A percentile compares a stretch with the other conserved stretches of the same genome.
These are phyloP conservation scores for Cacoxenus indagator DNA, from an alignment of 2,888 invertebrate genomes.

Conservation along the genomic window DNA sequence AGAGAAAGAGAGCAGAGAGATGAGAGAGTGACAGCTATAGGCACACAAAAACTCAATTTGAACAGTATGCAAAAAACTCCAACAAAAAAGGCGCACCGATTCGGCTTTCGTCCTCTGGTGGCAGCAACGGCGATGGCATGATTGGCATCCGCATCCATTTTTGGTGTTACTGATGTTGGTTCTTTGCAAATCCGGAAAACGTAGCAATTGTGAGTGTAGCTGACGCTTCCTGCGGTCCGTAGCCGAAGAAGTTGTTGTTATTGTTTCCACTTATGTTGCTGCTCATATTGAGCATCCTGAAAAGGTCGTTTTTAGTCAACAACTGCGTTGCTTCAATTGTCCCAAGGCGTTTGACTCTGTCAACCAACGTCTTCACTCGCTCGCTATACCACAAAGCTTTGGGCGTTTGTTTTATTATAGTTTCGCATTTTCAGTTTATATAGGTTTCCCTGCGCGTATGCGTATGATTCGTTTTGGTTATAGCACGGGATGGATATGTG, in stretches of 20 bases:
- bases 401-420: too few relatives aligned
- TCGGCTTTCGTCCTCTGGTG: neutral
- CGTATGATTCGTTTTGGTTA: conserved; percentile 15
- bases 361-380: neutral
- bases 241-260: conserved; percentile 9
- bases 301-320: conserved; percentile 43
- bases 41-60: conserved; percentile 20
- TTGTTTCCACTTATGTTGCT: conserved; percentile 2
- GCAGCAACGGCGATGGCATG: neutral
- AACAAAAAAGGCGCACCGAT: conserved; percentile 28
- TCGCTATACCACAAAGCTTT: neutral
- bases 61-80: conserved; percentile 38
- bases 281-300: conserved; percentile 11
- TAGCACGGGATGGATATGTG: conserved; percentile 20
- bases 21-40: neutral
- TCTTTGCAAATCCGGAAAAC: conserved; percentile 40
- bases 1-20: neutral
- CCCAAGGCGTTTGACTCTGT: neutral
- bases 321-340: neutral
- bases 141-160: neutral
- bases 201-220: conserved; percentile 32
- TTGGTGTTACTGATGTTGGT: conserved; percentile 1
- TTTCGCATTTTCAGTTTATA: neutral
- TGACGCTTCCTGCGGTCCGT: conserved; percentile 3
- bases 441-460: neutral